phyloP scores from a whole-genome alignment of 1,140 invertebrate genomes.

The Scaptomyza graminum region DNA sequence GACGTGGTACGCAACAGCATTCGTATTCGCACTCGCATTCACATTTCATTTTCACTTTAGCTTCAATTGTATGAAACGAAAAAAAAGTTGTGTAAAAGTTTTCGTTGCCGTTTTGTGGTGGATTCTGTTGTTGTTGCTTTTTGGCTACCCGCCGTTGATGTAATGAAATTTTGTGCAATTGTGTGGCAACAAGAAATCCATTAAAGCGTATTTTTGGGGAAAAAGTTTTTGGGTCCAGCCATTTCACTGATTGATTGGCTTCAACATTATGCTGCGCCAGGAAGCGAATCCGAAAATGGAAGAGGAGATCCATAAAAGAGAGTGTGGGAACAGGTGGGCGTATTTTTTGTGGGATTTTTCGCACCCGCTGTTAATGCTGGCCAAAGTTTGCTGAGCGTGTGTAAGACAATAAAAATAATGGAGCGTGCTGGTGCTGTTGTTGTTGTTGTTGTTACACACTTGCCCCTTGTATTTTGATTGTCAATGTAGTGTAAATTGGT shows the following conservation, averaged over 20 bases:
- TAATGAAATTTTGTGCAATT: slow-evolving; percentile 78
- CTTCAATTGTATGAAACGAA: slow-evolving; percentile 62
- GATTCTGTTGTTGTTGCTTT: slow-evolving; percentile 17
- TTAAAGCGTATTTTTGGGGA: slow-evolving; percentile 68
- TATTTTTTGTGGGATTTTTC: neutral
- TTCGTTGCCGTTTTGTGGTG: slow-evolving; percentile 16
- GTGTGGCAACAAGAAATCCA: slow-evolving; percentile 66
- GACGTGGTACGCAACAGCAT: slow-evolving; percentile 50
- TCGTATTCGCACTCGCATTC: neutral
- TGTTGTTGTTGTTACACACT: slow-evolving; percentile 8
- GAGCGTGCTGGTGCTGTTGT: slow-evolving; percentile 59
- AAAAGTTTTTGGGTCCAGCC: slow-evolving; percentile 66
- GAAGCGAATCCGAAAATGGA: no score
- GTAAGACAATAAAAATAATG: slow-evolving; percentile 82
- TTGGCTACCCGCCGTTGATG: slow-evolving; percentile 53
- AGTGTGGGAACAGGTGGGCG: neutral
- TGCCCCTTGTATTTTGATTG: slow-evolving; percentile 49
- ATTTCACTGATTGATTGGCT: slow-evolving; percentile 79
- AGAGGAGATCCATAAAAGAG: neutral
- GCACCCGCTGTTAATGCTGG: slow-evolving; percentile 55
- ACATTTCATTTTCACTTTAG: slow-evolving; percentile 62
- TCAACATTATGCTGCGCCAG: slow-evolving; percentile 42
- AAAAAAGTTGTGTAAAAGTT: slow-evolving; percentile 54
- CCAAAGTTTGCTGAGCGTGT: slow-evolving; percentile 70
- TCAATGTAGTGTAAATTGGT: slow-evolving; percentile 80